Percentiles rank a stretch among this genome's conserved stretches.
Evolutionary conservation across 2,797 vertebrate species (phyloP).

Genomic region (Bovichtus variegatus): DNA sequence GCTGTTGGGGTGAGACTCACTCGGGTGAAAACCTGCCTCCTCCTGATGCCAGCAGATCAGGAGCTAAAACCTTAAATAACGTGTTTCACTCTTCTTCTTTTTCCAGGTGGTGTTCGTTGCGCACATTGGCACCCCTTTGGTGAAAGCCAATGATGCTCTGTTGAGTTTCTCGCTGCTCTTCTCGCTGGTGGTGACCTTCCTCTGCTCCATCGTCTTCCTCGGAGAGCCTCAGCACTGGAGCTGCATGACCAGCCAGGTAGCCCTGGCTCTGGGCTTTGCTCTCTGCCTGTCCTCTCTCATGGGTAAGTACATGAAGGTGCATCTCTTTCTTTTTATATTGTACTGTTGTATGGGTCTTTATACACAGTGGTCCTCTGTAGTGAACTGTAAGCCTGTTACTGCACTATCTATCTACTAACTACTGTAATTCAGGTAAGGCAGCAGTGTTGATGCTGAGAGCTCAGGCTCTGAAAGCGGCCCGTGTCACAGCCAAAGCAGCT

Average conservation of each 20-base stretch:
- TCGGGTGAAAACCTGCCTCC: not conserved
- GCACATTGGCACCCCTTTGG: slow-evolving; percentile 84
- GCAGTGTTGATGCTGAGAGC: slow-evolving; percentile 88
- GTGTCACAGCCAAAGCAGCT: slow-evolving; percentile 74
- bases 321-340: not conserved
- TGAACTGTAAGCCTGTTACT: not conserved
- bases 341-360: not conserved
- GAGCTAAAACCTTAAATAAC: not conserved
- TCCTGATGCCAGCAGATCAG: not conserved
- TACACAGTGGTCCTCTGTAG: not conserved
- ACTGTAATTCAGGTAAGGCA: slow-evolving; percentile 80
- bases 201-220: slow-evolving; percentile 88
- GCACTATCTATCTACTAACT: not conserved
- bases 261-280: slow-evolving; percentile 88
- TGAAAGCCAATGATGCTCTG: slow-evolving; percentile 84
- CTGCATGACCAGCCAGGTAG: slow-evolving; percentile 89
- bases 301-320: slow-evolving; percentile 76
- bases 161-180: slow-evolving; percentile 88
- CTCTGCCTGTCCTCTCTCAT: slow-evolving; percentile 88
- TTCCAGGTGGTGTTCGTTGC: slow-evolving; percentile 81
- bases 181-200: slow-evolving; percentile 87
- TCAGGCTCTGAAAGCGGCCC: slow-evolving; percentile 78
- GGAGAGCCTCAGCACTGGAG: slow-evolving; percentile 87
- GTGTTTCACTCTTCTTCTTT: not conserved
- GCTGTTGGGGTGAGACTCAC: slow-evolving; percentile 72